Conservation (phyloP, 2,797 vertebrate species). For the Sebastes taczanowskii region DNA sequence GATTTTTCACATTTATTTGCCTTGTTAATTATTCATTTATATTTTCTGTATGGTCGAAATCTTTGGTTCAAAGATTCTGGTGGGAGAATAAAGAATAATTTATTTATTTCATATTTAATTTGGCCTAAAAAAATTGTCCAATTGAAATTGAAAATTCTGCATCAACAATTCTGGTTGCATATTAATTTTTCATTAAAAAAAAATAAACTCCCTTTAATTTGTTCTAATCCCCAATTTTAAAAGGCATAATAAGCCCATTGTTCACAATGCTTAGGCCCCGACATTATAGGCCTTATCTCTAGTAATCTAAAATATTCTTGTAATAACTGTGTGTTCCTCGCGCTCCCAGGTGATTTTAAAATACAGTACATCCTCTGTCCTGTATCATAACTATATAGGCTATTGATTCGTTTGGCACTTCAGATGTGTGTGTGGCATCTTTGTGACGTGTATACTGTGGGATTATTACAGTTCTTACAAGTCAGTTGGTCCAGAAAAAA, state of each 20-base stretch:
- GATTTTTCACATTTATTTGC: background rate
- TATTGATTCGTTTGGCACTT: background rate
- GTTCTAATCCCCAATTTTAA: background rate
- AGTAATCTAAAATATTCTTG: background rate
- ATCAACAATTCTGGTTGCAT: background rate
- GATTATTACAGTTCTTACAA: constrained; percentile 4
- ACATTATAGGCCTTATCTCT: too few species aligned
- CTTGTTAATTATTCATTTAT: background rate
- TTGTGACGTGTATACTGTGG: background rate
- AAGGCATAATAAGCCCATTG: background rate
- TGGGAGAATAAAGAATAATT: background rate
- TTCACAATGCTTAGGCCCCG: background rate
- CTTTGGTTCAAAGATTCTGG: background rate
- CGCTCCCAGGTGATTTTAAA: background rate
- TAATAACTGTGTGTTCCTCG: background rate
- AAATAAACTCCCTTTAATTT: background rate
- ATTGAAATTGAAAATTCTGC: background rate
- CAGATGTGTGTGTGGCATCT: background rate
- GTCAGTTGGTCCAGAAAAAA: constrained; percentile 17
- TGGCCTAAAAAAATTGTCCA: background rate
- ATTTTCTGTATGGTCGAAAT: background rate
- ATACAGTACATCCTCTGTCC: background rate
- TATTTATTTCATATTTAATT: background rate
- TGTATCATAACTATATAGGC: background rate
- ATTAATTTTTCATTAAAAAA: background rate